Evolutionary conservation across 2,888 invertebrate species (phyloP), one percentile per base, ranked within the genome.

Genomic region (Lymantria monacha): DNA sequence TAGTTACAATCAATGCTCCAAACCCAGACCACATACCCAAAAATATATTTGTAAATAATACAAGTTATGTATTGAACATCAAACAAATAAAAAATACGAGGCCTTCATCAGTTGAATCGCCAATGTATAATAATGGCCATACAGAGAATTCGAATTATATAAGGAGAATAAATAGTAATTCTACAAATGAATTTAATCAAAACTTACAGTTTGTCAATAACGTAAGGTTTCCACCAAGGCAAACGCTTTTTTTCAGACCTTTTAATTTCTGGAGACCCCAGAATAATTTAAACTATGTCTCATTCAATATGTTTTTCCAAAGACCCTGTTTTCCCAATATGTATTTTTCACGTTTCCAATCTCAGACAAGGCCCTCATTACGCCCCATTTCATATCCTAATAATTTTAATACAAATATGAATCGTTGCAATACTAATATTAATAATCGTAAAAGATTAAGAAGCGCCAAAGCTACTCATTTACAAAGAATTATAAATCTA

Each of bases 21-120:
- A 72, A 78, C 3, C 75, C 76, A 51, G 51, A 72, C 48, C 71
- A 68, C 44, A 60, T 89, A 47, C 90, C 90, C 9, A 65, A 74
- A 55, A 81, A 81, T 59, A 69, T 89, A 46, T 73, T 69, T 48
- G 69, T 85, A n/a, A 81, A 76, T 49, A 81, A 81, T 46, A 53
- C 72, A 8, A 57, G 53, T n/a, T 88, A 87, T 63, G 63, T 66
- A 2, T 48, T 90, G 0, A 81, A 87, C 66, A 33, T 87, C 22
- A 60, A 73, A 11, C 71, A 63, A 47, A 57, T 87, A 10, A 67
- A 57, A 49, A 66, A 58, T 9, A 80, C 41, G 7, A 63, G 48
- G 36, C 48, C 65, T 2, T 22, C 55, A 7, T 68, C 74, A 7
- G 55, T 59, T n/a, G 65, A 72, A n/a, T 57, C 70, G 9, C 56